Percentiles rank a stretch among this genome's conserved stretches.
Evolutionary conservation across 2,797 vertebrate genomes (phyloP).

Genomic region (Lindbergichthys nudifrons): DNA sequence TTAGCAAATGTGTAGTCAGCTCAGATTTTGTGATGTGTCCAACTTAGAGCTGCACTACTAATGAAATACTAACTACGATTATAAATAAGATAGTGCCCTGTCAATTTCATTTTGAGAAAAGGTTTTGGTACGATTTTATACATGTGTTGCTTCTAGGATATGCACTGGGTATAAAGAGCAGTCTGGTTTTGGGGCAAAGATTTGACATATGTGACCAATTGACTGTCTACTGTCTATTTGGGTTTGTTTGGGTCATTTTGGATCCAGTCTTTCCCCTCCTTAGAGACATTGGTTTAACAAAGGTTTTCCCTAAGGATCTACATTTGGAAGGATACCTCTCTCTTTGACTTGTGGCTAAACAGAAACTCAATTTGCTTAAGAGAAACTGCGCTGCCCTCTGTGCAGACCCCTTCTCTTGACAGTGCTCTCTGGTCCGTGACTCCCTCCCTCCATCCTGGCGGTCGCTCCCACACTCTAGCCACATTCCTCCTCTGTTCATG

Average conservation of each 20-base stretch:
- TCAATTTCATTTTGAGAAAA: too few relatives aligned
- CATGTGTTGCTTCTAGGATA: too few relatives aligned
- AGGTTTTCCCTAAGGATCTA: neutral
- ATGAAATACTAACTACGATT: too few relatives aligned
- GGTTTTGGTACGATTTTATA: too few relatives aligned
- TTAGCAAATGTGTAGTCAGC: neutral
- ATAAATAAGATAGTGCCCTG: too few relatives aligned
- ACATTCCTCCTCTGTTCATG: slow-evolving; percentile 81
- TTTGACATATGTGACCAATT: slow-evolving; percentile 7
- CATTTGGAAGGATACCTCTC: neutral
- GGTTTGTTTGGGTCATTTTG: slow-evolving; percentile 23
- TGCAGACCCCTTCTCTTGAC: slow-evolving; percentile 66
- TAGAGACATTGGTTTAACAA: neutral
- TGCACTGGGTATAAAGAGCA: too few relatives aligned
- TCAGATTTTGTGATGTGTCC: neutral
- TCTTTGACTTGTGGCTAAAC: slow-evolving; percentile 34
- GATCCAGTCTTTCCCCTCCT: slow-evolving; percentile 20
- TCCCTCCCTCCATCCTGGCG: slow-evolving; percentile 71
- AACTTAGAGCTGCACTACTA: too few relatives aligned
- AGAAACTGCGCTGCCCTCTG: slow-evolving; percentile 62
- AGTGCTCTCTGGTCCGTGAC: slow-evolving; percentile 74
- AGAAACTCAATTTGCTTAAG: slow-evolving; percentile 53
- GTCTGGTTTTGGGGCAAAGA: too few relatives aligned
- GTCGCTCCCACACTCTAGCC: slow-evolving; percentile 80
- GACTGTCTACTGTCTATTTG: neutral